Evolutionary conservation across 2,797 vertebrate genomes (phyloP).

Genomic region (Taenioides sp.): DNA sequence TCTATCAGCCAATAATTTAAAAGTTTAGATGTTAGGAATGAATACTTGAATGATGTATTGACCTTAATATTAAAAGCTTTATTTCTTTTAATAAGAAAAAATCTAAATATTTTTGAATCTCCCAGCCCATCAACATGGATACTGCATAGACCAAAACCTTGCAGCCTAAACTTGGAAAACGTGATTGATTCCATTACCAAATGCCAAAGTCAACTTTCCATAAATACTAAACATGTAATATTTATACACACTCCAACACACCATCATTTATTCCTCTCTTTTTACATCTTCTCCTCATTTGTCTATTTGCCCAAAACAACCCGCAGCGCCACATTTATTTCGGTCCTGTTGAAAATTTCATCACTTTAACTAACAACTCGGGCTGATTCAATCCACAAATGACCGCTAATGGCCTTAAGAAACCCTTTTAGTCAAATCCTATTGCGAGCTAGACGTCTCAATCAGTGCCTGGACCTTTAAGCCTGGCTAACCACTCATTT

Average conservation of each 20-base stretch:
- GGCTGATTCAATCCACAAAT: conserved; percentile 25
- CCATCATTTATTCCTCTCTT: neutral
- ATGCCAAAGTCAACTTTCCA: neutral
- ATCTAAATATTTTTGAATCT: too few relatives aligned
- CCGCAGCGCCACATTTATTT: conserved; percentile 1
- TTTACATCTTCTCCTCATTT: conserved; percentile 1
- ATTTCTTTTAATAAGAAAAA: too few relatives aligned
- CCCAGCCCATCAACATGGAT: neutral
- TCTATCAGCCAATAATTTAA: too few relatives aligned
- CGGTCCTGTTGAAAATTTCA: conserved; percentile 17
- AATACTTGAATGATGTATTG: too few relatives aligned
- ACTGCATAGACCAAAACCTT: neutral
- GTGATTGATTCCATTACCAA: neutral
- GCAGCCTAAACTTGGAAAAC: neutral
- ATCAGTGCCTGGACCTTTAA: conserved; percentile 21
- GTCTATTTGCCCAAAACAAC: conserved; percentile 8
- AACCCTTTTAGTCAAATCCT: conserved; percentile 23
- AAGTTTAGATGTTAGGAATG: too few relatives aligned
- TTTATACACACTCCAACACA: neutral
- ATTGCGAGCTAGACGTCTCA: conserved; percentile 27
- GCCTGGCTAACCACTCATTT: conserved; percentile 23
- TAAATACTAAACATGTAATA: neutral
- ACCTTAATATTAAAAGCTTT: too few relatives aligned
- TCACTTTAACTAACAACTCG: conserved; percentile 15
- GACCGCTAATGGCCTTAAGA: conserved; percentile 16